phyloP scores from a whole-genome alignment of 2,113 vertebrate species.

The sheep (Ovis aries) region DNA sequence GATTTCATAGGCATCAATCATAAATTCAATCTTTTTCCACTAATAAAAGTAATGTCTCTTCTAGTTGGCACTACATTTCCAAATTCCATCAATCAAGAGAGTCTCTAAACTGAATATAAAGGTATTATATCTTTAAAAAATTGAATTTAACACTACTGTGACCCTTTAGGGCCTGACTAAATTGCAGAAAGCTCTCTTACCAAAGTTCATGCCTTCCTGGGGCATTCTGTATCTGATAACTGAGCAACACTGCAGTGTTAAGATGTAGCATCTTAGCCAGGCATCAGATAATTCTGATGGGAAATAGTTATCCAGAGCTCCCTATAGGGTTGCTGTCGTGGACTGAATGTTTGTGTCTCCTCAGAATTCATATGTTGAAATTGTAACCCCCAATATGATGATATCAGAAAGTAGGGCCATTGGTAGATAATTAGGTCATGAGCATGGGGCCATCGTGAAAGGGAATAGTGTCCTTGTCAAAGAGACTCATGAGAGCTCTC shows the following conservation, averaged over 20 bases:
- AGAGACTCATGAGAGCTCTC: not conserved
- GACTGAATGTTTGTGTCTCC: not conserved
- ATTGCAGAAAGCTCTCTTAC: not conserved
- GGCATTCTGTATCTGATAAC: not conserved
- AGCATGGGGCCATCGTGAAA: not conserved
- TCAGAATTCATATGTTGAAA: not conserved
- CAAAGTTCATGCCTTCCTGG: not conserved
- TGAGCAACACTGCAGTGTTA: not conserved
- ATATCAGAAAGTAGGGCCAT: not conserved
- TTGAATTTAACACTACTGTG: not conserved
- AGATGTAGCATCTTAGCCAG: not conserved
- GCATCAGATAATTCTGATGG: not conserved
- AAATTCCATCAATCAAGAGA: not conserved
- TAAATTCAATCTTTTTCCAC: not conserved
- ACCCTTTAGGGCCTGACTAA: not conserved
- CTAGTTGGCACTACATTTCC: not conserved
- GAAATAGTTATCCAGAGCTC: not conserved
- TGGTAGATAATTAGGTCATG: not conserved
- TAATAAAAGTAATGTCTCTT: not conserved
- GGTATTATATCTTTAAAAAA: not conserved
- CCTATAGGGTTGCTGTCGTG: not conserved
- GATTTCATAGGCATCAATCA: not conserved
- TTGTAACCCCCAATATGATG: not conserved
- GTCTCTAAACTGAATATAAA: not conserved
- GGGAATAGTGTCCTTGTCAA: not conserved